Percentiles rank a stretch among this genome's conserved stretches.
Evolutionary conservation across 2,888 invertebrate species (phyloP).

Genomic region (Eupeodes luniger): DNA sequence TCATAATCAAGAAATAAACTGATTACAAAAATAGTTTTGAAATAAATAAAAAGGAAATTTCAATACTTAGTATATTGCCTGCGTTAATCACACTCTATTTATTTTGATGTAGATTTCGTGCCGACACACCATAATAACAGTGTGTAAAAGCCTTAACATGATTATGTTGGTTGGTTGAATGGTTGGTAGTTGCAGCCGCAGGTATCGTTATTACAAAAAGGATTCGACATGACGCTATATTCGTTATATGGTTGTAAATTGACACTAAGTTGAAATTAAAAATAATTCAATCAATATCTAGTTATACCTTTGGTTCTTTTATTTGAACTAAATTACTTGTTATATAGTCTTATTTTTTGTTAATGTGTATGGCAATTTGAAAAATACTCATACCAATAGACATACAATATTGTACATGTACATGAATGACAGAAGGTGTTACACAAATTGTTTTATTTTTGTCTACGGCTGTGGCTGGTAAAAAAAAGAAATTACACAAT

Average conservation of each 20-base stretch:
- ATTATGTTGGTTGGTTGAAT: background rate
- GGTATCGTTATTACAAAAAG: background rate
- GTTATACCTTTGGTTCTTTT: background rate
- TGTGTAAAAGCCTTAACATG: background rate
- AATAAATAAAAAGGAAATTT: background rate
- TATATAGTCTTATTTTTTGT: constrained; percentile 6
- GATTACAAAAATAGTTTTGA: constrained; percentile 2
- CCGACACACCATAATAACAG: background rate
- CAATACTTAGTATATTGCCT: background rate
- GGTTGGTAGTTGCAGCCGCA: too few relatives aligned
- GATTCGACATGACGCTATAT: constrained; percentile 22
- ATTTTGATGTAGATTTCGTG: constrained; percentile 6
- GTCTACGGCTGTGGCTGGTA: background rate
- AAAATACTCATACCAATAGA: background rate
- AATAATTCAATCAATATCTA: constrained; percentile 65
- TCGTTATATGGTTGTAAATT: constrained; percentile 21
- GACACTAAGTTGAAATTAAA: constrained; percentile 44
- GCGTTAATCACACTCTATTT: constrained; percentile 12
- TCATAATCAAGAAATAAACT: too few relatives aligned
- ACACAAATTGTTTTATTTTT: background rate
- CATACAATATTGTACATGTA: background rate
- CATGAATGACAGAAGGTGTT: background rate
- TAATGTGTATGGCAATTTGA: constrained; percentile 12
- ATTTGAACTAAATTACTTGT: constrained; percentile 35
- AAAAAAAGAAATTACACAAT: background rate